Evolutionary conservation across 2,888 invertebrate species (phyloP).

Genomic region (Ferdinandea cuprea): DNA sequence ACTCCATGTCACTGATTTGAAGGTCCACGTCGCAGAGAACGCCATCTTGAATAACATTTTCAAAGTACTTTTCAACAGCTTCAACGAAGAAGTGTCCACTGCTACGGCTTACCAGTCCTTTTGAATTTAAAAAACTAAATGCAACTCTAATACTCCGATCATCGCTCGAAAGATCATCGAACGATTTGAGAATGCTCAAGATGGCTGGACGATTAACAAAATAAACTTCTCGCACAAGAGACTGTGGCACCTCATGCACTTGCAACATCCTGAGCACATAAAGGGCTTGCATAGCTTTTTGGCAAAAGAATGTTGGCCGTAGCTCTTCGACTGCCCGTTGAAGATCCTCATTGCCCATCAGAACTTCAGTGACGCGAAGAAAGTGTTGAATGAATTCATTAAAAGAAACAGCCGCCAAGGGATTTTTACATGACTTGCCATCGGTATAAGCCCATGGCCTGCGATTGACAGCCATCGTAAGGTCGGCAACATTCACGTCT

Average conservation of each 20-base stretch:
- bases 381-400: conserved; percentile 51
- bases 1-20: conserved; percentile 27
- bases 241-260: not conserved
- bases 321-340: not conserved
- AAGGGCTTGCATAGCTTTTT: conserved; percentile 20
- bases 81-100: conserved; percentile 17
- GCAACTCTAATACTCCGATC: conserved; percentile 10
- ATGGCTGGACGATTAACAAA: not conserved
- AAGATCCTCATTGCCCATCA: conserved; percentile 29
- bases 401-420: conserved; percentile 23
- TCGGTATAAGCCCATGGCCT: not conserved
- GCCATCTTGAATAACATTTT: not conserved
- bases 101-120: not conserved
- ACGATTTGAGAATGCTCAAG: not conserved
- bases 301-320: conserved; percentile 44
- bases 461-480: not conserved
- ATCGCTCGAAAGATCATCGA: conserved; percentile 1
- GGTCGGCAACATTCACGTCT: conserved; percentile 21
- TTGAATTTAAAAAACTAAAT: conserved; percentile 11
- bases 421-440: not conserved
- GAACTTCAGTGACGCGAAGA: conserved; percentile 9
- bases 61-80: not conserved
- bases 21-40: not conserved
- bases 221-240: conserved; percentile 32
- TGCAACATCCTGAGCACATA: conserved; percentile 25